Evolutionary conservation across 2,888 invertebrate species (phyloP).

Genomic region (Ectropis crepuscularia): DNA sequence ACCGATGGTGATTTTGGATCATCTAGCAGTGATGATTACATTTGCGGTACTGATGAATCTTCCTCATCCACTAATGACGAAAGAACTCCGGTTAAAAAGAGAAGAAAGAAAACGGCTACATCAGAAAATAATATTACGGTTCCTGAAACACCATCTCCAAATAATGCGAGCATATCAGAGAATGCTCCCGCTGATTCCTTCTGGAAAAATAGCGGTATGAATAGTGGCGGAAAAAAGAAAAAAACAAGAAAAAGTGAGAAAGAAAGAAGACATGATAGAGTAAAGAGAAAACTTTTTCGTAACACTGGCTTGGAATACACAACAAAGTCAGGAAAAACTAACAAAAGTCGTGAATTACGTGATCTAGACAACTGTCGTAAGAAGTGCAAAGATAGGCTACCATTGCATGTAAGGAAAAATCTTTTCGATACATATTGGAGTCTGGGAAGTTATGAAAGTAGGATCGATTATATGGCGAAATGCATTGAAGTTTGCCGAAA

Average conservation of each 20-base stretch:
- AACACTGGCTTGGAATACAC: conserved; percentile 2
- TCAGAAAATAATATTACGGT: conserved; percentile 4
- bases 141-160: too few relatives aligned
- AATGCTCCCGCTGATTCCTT: too few relatives aligned
- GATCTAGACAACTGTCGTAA: conserved; percentile 24
- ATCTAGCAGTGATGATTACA: conserved; percentile 32
- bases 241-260: too few relatives aligned
- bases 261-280: conserved; percentile 10
- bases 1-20: conserved; percentile 31
- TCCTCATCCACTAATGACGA: conserved; percentile 30
- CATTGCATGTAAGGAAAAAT: conserved; percentile 15
- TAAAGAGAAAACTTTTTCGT: conserved; percentile 4
- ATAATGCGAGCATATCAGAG: too few relatives aligned
- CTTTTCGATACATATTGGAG: conserved; percentile 15
- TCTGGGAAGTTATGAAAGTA: conserved; percentile 7
- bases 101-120: conserved; percentile 23
- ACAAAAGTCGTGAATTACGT: conserved; percentile 16
- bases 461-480: neutral
- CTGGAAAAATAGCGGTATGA: too few relatives aligned
- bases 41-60: conserved; percentile 30
- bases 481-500: conserved; percentile 10
- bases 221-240: too few relatives aligned
- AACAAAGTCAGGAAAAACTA: conserved; percentile 20
- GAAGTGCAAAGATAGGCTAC: conserved; percentile 19
- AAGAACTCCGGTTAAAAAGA: conserved; percentile 26